Evolutionary conservation across 2,113 vertebrate genomes (phyloP), one percentile per base, ranked within the genome.

Genomic region (Crotalus viridis): DNA sequence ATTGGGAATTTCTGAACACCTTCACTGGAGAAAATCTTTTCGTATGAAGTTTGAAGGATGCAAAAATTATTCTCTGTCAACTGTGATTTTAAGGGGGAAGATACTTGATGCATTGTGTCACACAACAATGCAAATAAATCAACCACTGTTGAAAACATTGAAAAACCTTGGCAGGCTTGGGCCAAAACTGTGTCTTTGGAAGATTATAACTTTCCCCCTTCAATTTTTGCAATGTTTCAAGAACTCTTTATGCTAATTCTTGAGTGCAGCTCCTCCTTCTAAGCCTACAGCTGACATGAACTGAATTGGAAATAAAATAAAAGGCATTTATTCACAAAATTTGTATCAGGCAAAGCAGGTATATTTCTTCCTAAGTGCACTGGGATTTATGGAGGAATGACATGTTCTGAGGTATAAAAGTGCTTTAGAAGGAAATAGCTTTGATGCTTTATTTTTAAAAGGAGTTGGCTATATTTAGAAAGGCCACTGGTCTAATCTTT

Each of bases 11-110:
- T 97, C 96, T 64, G 90, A 96, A 89, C 64, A 0, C 39, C 89
- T 95, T 93, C 61, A 92, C 93, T 33, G 19, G 95, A 96, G 94
- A 96, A 96, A 96, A 94, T 95, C 91, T 92, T 96, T 95, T 94
- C 94, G 24, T 52, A 92, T 88, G 95, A 95, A 95, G 95, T 92
- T 96, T 97, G 96, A 95, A 95, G 96, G 96, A 96, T 96, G 95
- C 96, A 93, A 93, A 96, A 95, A 95, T 95, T 97, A 94, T 92
- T 95, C 94, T 94, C 95, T 19, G 51, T 95, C 90, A 91, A 19
- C 74, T 0, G 87, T 95, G 96, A 90, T 95, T 97, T 97, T 96
- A 93, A 93, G 95, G 95, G 94, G 88, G 93, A 93, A 96, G 92
- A 59, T 89, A 86, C 54, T 96, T 86, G 39, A 81, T 95, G 93